These are phyloP conservation scores for Periparus ater DNA, from an alignment of 2,797 vertebrate species.

Conservation along the genomic window DNA sequence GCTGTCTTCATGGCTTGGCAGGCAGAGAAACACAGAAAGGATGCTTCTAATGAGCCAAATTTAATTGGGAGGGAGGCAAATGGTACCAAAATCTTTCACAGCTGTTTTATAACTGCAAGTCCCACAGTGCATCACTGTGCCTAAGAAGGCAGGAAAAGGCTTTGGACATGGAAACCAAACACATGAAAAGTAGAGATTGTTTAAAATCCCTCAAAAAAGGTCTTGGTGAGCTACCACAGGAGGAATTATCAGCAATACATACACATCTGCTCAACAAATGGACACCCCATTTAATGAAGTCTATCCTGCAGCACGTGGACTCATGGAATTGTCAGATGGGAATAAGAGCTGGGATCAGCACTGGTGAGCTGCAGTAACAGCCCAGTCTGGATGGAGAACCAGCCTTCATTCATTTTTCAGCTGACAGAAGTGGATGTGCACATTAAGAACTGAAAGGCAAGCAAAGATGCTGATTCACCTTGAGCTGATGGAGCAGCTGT, in stretches of 20 bases:
- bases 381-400: background rate
- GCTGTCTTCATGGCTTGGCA: background rate
- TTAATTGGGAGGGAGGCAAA: background rate
- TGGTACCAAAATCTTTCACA: background rate
- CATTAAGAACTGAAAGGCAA: background rate
- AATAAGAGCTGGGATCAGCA: background rate
- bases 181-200: background rate
- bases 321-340: background rate
- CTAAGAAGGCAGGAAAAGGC: background rate
- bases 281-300: background rate
- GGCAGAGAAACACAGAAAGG: background rate
- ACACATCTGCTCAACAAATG: background rate
- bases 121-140: background rate
- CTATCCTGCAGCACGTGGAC: fast-evolving
- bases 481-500: background rate
- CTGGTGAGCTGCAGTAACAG: background rate
- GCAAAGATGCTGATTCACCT: background rate
- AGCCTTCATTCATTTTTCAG: background rate
- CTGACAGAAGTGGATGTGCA: background rate
- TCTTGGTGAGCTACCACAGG: background rate
- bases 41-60: background rate
- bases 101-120: background rate
- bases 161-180: background rate
- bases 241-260: background rate
- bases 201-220: background rate